These are phyloP conservation scores for Coregonus sp. DNA, from an alignment of 2,797 vertebrate genomes.

Conservation along the genomic window DNA sequence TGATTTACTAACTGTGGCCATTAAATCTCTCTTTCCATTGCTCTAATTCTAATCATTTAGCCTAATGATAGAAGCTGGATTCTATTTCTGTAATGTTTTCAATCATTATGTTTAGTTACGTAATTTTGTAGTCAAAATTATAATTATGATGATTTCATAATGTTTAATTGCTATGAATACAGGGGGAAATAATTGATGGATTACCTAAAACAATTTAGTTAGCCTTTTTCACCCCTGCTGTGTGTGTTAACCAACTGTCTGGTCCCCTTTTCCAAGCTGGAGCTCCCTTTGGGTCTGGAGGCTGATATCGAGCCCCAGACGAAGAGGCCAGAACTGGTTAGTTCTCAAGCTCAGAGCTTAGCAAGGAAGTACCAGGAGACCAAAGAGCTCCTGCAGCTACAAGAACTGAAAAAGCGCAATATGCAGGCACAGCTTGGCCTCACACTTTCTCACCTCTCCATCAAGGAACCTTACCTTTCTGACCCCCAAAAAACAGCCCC, in stretches of 20 bases:
- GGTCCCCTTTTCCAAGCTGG: slow-evolving; percentile 89
- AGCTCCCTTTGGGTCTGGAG: slow-evolving; percentile 83
- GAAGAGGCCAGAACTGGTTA: slow-evolving; percentile 84
- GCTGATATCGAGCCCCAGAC: slow-evolving; percentile 79
- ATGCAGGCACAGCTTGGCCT: slow-evolving; percentile 87
- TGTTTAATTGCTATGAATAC: slow-evolving; percentile 41
- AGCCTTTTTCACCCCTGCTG: slow-evolving; percentile 77
- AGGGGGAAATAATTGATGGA: slow-evolving; percentile 50
- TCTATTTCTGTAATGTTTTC: slow-evolving; percentile 35
- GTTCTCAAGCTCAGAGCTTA: slow-evolving; percentile 85
- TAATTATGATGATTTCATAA: slow-evolving; percentile 34
- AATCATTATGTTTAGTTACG: slow-evolving; percentile 55
- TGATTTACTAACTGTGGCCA: slow-evolving; percentile 73
- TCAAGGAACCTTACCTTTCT: slow-evolving; percentile 74
- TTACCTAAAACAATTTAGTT: slow-evolving; percentile 58
- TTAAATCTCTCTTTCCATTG: slow-evolving; percentile 68
- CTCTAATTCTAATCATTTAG: slow-evolving; percentile 63
- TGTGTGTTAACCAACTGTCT: slow-evolving; percentile 88
- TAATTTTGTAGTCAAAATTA: slow-evolving; percentile 30
- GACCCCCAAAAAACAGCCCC: slow-evolving; percentile 57
- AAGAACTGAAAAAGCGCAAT: slow-evolving; percentile 85
- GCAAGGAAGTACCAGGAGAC: slow-evolving; percentile 88
- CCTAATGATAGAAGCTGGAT: slow-evolving; percentile 39
- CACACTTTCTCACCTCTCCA: slow-evolving; percentile 74
- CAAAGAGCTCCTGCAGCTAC: slow-evolving; percentile 85